phyloP scores from a whole-genome alignment of 2,113 vertebrate genomes.

The Sakesphorus luctuosus region DNA sequence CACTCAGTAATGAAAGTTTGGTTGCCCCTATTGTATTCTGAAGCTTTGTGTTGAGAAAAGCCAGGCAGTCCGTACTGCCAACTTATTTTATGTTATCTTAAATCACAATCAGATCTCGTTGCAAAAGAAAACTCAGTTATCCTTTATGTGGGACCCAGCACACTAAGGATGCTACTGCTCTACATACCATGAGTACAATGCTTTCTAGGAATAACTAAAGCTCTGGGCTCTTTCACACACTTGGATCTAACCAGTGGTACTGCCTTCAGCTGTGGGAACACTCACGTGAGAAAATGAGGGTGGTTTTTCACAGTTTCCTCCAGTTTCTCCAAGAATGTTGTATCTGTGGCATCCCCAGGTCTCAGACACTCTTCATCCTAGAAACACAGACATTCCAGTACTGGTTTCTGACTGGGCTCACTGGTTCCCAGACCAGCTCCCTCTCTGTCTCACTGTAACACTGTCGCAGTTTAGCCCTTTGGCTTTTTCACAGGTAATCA shows the following conservation, averaged over 20 bases:
- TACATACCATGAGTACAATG: accelerated
- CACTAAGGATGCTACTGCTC: neutral
- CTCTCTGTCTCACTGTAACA: neutral
- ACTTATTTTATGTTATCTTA: neutral
- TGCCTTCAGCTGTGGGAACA: neutral
- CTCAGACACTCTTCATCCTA: conserved; percentile 97
- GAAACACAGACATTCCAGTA: neutral
- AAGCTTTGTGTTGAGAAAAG: neutral
- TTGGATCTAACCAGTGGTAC: neutral
- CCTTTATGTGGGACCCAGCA: neutral
- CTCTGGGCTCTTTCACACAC: neutral
- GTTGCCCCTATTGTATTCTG: neutral
- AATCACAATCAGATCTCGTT: neutral
- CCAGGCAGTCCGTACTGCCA: neutral
- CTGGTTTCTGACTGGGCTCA: neutral
- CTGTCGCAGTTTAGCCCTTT: neutral
- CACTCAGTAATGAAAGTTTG: neutral
- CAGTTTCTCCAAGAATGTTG: conserved; percentile 94
- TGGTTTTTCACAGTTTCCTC: conserved; percentile 92
- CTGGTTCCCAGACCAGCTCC: neutral
- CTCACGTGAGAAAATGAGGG: conserved; percentile 95
- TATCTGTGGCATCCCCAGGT: conserved; percentile 93
- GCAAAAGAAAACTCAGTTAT: neutral
- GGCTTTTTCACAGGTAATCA: neutral
- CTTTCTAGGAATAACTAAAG: neutral